These are phyloP conservation scores for Leptodirus hochenwartii DNA, from an alignment of 2,888 invertebrate species.

Conservation along the genomic window DNA sequence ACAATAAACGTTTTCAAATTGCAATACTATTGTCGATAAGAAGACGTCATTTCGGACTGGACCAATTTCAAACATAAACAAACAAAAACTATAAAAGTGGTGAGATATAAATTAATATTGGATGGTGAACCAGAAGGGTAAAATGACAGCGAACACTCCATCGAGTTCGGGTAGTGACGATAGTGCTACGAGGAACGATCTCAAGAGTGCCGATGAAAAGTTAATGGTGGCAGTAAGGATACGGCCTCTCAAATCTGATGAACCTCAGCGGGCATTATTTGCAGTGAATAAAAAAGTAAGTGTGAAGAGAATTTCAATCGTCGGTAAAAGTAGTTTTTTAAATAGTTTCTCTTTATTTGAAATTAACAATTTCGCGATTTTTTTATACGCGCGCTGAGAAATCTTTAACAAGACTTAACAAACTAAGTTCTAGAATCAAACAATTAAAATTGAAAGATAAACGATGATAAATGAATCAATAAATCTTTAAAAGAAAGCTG, in stretches of 20 bases:
- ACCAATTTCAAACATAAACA: no score
- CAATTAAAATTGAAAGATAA: no score
- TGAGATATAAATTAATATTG: no score
- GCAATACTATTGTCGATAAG: no score
- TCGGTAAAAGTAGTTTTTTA: slow-evolving; percentile 3
- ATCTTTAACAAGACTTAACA: no score
- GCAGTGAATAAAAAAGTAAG: slow-evolving; percentile 60
- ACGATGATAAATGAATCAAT: no score
- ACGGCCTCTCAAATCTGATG: slow-evolving; percentile 61
- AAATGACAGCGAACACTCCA: slow-evolving; percentile 25
- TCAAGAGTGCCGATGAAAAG: slow-evolving; percentile 24
- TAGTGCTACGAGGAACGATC: slow-evolving; percentile 20
- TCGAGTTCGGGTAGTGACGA: slow-evolving; percentile 27
- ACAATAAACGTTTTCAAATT: no score
- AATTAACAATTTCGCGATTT: background rate
- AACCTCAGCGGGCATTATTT: slow-evolving; percentile 56
- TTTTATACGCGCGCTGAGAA: no score
- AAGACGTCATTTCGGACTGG: no score
- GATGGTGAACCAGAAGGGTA: background rate
- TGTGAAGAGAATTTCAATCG: background rate
- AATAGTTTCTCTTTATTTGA: background rate
- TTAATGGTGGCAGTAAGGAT: slow-evolving; percentile 70
- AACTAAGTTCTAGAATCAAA: no score
- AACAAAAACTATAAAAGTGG: no score
- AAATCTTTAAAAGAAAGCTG: no score